Evolutionary conservation across 2,797 vertebrate genomes (phyloP).

Genomic region (Cygnus olor): DNA sequence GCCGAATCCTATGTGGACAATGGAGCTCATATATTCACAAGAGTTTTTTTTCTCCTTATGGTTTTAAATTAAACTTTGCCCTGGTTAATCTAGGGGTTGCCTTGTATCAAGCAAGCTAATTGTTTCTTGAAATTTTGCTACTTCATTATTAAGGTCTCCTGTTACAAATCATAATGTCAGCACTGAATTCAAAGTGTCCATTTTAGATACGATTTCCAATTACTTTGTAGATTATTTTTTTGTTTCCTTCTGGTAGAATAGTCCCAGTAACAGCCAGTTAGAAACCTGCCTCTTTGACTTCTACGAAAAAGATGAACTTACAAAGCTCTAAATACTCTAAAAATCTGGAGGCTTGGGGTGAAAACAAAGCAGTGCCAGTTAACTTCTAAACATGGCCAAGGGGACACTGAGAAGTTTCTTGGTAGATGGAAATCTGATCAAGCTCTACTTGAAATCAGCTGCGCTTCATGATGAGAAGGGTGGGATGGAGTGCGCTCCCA

Average conservation of each 20-base stretch:
- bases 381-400: neutral
- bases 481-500: neutral
- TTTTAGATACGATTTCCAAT: neutral
- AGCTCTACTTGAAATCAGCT: neutral
- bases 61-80: neutral
- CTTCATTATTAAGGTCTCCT: neutral
- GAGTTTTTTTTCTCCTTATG: neutral
- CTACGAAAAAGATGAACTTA: neutral
- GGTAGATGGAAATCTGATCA: neutral
- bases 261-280: neutral
- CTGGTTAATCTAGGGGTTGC: neutral
- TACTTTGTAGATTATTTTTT: neutral
- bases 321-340: neutral
- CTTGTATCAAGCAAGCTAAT: neutral
- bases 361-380: neutral
- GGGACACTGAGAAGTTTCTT: neutral
- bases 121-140: neutral
- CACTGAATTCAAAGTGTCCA: neutral
- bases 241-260: neutral
- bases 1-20: neutral
- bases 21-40: neutral
- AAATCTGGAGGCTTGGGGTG: neutral
- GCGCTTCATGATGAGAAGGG: rapidly evolving
- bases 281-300: neutral
- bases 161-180: neutral